Base-by-base conservation (phyloP, 2,113 vertebrate genomes). In the Mixornis gularis region DNA sequence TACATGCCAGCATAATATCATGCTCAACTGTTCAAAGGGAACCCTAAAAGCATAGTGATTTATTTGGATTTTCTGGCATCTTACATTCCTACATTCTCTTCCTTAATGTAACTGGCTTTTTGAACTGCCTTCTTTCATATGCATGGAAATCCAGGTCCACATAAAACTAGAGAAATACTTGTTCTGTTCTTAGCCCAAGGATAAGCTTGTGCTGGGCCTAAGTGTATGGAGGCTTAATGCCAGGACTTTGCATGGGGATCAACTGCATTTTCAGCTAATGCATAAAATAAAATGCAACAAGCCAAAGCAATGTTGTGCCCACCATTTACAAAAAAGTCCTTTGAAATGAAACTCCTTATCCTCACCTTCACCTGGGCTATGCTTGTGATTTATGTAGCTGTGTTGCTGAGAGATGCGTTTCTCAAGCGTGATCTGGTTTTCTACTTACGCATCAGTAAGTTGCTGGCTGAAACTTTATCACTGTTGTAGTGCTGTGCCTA, bases 291-390 rank as follows among this genome's bases (percentile, higher is more conserved):
- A 92, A 90, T 43, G 52, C 79, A 78, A 16, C 56, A 63, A 69
- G 48, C 27, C 41, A 81, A 66, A 86, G 41, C 16, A 21, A 5
- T n/a, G 34, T 21, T 56, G 30, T 62, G 25, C n/a, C 21, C 17
- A 59, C 18, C 27, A 17, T 60, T 82, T 79, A 68, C 34, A 34
- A 49, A 8, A 78, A 74, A 85, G 6, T 17, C 38, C 46, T 85
- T 82, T 81, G 66, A 93, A 94, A 79, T 62, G 53, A 78, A 88
- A n/a, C 66, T 87, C 70, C 62, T 94, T 94, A 76, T 52, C 66
- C 63, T 87, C 71, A 81, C 66, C 73, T 84, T 95, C 82, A 91
- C 69, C 82, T 72, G 56, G 19, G 20, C 56, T 65, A 1, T 12
- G 32, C n/a, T 38, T 0, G 0, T 87, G 84, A 72, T 84, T 71